A percentile compares a stretch with the other conserved stretches of the same genome.
These are phyloP conservation scores for Mastomys coucha DNA, from an alignment of 2,113 vertebrate species.

Conservation along the genomic window DNA sequence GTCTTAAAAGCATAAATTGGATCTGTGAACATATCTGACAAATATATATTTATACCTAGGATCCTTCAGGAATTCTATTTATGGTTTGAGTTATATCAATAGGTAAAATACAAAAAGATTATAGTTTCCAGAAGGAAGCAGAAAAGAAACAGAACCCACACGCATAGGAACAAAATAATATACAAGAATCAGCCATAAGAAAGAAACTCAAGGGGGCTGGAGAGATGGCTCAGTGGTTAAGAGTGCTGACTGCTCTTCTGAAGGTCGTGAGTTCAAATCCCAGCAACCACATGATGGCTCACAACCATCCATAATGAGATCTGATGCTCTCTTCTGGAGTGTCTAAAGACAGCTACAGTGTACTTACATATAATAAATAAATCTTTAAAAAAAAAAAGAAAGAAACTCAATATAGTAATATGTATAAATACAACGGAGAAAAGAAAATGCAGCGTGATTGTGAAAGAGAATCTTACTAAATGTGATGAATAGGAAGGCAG, in stretches of 20 bases:
- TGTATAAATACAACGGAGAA: neutral
- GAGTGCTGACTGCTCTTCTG: too few species aligned
- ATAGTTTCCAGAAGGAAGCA: neutral
- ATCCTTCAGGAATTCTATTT: neutral
- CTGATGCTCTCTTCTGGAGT: too few species aligned
- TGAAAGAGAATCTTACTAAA: neutral
- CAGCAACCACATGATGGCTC: too few species aligned
- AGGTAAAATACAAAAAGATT: conserved; percentile 32
- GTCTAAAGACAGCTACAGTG: too few species aligned
- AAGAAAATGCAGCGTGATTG: neutral
- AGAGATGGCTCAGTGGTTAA: too few species aligned
- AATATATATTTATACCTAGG: neutral
- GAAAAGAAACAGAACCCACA: neutral
- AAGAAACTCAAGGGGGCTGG: neutral
- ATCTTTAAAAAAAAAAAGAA: too few species aligned
- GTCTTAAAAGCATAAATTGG: neutral
- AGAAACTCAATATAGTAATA: neutral
- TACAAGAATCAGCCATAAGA: neutral
- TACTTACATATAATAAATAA: too few species aligned
- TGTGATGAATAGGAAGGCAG: neutral
- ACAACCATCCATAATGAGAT: too few species aligned
- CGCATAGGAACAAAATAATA: neutral
- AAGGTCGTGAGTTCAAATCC: too few species aligned
- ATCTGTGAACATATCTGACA: neutral
- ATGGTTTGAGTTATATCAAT: neutral